phyloP scores from a whole-genome alignment of 2,113 vertebrate species.

The Enhydra lutris region DNA sequence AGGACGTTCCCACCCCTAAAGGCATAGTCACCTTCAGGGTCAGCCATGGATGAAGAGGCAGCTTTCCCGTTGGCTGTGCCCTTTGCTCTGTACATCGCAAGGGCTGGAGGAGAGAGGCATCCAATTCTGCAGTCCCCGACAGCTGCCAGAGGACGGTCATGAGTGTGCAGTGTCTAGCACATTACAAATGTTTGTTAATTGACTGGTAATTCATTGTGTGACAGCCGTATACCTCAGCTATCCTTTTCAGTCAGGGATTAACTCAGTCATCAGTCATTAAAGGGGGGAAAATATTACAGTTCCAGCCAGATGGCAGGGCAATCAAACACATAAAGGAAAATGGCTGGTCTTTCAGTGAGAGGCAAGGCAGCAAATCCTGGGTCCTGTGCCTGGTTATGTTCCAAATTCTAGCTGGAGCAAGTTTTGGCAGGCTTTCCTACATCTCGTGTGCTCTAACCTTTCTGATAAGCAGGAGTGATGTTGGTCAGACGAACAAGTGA shows the following conservation, averaged over 20 bases:
- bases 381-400: not conserved
- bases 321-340: conserved; percentile 1
- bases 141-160: conserved; percentile 2
- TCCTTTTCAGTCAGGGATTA: conserved; percentile 52
- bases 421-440: not conserved
- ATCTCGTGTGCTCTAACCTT: not conserved
- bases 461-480: not conserved
- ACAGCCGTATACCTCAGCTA: conserved; percentile 31
- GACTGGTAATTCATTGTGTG: conserved; percentile 34
- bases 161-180: not conserved
- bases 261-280: conserved; percentile 49
- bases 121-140: not conserved
- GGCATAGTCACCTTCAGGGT: not conserved
- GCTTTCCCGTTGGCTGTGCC: not conserved
- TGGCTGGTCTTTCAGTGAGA: not conserved
- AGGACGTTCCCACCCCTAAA: not conserved
- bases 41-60: not conserved
- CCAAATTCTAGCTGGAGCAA: not conserved
- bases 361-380: not conserved
- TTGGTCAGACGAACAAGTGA: not conserved
- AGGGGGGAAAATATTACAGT: not conserved
- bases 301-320: conserved; percentile 41
- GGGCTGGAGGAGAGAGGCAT: not conserved
- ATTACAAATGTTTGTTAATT: not conserved
- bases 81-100: not conserved